Evolutionary conservation across 2,113 vertebrate species (phyloP).

Genomic region (Odobenus rosmarus): DNA sequence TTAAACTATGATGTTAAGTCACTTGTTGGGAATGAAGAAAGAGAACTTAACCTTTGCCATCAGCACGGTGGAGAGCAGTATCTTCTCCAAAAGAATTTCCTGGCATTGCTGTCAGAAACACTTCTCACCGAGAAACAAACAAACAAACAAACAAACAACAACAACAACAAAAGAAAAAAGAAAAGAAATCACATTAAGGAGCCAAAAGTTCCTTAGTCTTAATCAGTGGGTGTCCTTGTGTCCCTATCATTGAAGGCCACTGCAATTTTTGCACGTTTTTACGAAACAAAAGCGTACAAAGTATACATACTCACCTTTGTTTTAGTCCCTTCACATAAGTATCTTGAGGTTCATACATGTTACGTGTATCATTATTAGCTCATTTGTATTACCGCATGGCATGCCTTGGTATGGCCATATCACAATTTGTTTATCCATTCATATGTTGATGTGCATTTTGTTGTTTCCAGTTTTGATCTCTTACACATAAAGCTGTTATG

Average conservation of each 20-base stretch:
- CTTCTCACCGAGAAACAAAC: no score
- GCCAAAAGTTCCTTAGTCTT: background rate
- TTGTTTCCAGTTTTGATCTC: background rate
- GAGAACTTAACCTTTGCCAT: background rate
- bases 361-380: background rate
- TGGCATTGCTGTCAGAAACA: background rate
- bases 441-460: background rate
- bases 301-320: background rate
- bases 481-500: background rate
- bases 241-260: background rate
- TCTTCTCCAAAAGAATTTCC: background rate
- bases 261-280: background rate
- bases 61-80: background rate
- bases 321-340: background rate
- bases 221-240: background rate
- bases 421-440: background rate
- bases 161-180: no score
- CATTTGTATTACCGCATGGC: background rate
- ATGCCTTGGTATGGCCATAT: no score
- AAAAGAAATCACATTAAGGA: background rate
- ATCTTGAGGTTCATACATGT: background rate
- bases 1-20: background rate
- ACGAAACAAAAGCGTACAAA: background rate
- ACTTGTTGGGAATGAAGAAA: background rate
- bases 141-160: no score